Conservation (phyloP, 2,797 vertebrate species). For the Atherinosoma microstoma region DNA sequence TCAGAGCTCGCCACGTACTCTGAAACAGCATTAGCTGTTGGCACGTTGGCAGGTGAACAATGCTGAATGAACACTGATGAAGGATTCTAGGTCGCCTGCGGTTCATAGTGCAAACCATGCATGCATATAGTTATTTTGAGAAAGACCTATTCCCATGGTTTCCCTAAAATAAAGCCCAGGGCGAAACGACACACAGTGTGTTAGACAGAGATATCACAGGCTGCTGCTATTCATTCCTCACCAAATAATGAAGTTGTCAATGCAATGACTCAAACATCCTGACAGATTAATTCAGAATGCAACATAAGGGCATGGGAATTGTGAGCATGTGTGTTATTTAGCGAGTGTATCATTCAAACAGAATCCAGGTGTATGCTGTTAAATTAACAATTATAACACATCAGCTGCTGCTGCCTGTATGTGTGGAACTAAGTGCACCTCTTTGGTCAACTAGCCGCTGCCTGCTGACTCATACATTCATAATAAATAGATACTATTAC, state of each 20-base stretch:
- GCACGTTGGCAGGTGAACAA: slow-evolving; percentile 44
- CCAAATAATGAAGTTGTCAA: slow-evolving; percentile 62
- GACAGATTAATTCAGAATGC: slow-evolving; percentile 60
- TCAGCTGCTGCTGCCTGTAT: slow-evolving; percentile 19
- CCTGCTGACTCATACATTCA: slow-evolving; percentile 76
- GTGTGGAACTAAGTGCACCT: slow-evolving; percentile 12
- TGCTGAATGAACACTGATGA: slow-evolving; percentile 59
- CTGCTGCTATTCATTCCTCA: slow-evolving; percentile 45
- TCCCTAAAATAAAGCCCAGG: slow-evolving; percentile 40
- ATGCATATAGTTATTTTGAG: slow-evolving; percentile 51
- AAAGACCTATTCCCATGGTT: slow-evolving; percentile 42
- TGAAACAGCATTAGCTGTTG: slow-evolving; percentile 58
- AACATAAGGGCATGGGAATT: slow-evolving; percentile 39
- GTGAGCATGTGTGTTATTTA: slow-evolving; percentile 19
- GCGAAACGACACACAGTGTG: slow-evolving; percentile 48
- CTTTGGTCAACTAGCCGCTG: slow-evolving; percentile 38
- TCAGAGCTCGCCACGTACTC: slow-evolving; percentile 42
- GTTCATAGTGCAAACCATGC: slow-evolving; percentile 48
- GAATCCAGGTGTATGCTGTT: slow-evolving; percentile 29
- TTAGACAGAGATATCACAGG: slow-evolving; percentile 59
- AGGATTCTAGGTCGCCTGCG: slow-evolving; percentile 51
- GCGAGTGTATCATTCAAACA: slow-evolving; percentile 33
- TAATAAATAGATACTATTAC: slow-evolving; percentile 74
- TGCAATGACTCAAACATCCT: slow-evolving; percentile 63
- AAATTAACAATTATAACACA: slow-evolving; percentile 37